Percentiles rank a stretch among this genome's conserved stretches.
These are phyloP conservation scores for Hepsetus odoe DNA, from an alignment of 2,113 vertebrate genomes.

Conservation along the genomic window DNA sequence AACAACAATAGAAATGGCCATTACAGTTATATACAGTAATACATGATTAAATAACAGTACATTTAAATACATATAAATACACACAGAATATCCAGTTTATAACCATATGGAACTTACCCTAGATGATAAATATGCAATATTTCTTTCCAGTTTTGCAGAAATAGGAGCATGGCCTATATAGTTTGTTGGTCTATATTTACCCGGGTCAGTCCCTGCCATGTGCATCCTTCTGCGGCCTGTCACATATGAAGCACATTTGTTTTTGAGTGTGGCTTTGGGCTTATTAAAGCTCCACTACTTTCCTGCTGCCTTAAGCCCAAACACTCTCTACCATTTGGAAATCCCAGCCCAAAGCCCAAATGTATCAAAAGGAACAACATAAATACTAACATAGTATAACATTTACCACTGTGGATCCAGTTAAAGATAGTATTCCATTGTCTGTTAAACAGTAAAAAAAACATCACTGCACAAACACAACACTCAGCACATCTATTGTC, in stretches of 20 bases:
- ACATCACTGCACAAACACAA: constrained; percentile 19
- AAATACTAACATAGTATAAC: constrained; percentile 60
- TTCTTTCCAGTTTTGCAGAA: constrained; percentile 37
- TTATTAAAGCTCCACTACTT: not conserved
- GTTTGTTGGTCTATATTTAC: not conserved
- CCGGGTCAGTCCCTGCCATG: not conserved
- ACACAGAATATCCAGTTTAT: constrained; percentile 83
- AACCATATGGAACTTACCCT: constrained; percentile 65
- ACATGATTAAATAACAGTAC: constrained; percentile 68
- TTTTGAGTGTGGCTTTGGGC: constrained; percentile 4
- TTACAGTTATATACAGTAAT: constrained; percentile 42
- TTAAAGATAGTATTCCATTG: constrained; percentile 29
- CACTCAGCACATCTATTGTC: constrained; percentile 12
- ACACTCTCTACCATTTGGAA: constrained; percentile 39
- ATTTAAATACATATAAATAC: constrained; percentile 54
- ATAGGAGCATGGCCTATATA: not conserved
- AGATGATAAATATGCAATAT: constrained; percentile 35
- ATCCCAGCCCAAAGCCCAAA: constrained; percentile 45
- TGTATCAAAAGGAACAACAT: constrained; percentile 4
- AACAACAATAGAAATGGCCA: constrained; percentile 63
- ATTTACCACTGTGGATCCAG: constrained; percentile 47
- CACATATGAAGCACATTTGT: not conserved
- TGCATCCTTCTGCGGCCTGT: not conserved
- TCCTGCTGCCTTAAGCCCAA: constrained; percentile 34
- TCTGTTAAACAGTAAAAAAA: constrained; percentile 14